Percentiles rank a stretch among this genome's conserved stretches.
phyloP scores from a whole-genome alignment of 2,888 invertebrate genomes.

The Ametastegia equiseti region DNA sequence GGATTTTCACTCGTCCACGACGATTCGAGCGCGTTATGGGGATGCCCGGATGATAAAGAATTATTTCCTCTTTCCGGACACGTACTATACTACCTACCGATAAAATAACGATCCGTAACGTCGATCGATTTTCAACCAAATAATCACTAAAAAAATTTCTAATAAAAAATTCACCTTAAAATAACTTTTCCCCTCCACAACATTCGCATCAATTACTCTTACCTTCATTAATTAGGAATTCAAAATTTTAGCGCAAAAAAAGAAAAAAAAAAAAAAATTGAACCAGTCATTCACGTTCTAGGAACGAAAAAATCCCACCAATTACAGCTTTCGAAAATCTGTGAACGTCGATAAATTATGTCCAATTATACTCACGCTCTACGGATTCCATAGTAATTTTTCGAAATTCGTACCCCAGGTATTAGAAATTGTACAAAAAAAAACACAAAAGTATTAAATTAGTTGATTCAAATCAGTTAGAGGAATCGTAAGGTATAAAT shows the following conservation, averaged over 20 bases:
- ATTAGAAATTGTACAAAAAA: neutral
- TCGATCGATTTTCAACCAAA: neutral
- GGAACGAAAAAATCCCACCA: too few relatives aligned
- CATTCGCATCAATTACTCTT: too few relatives aligned
- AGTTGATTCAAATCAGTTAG: too few relatives aligned
- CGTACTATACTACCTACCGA: neutral
- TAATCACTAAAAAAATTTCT: neutral
- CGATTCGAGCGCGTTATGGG: slow-evolving; percentile 4
- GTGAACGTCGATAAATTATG: neutral
- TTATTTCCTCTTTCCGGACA: slow-evolving; percentile 16
- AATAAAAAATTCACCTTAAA: neutral
- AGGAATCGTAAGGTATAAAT: neutral
- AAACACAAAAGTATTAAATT: neutral
- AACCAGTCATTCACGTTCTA: too few relatives aligned
- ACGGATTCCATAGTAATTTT: neutral
- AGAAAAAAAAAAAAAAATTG: too few relatives aligned
- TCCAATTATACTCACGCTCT: neutral
- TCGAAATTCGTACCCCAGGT: too few relatives aligned
- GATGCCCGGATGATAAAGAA: slow-evolving; percentile 36
- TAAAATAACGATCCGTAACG: slow-evolving; percentile 21
- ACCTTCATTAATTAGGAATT: too few relatives aligned
- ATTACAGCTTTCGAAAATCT: too few relatives aligned
- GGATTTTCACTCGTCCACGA: slow-evolving; percentile 34
- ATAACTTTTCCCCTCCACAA: too few relatives aligned
- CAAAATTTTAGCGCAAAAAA: too few relatives aligned